A percentile compares a stretch with the other conserved stretches of the same genome.
phyloP scores from a whole-genome alignment of 2,797 vertebrate species.

The Rhadinocentrus ornatus region DNA sequence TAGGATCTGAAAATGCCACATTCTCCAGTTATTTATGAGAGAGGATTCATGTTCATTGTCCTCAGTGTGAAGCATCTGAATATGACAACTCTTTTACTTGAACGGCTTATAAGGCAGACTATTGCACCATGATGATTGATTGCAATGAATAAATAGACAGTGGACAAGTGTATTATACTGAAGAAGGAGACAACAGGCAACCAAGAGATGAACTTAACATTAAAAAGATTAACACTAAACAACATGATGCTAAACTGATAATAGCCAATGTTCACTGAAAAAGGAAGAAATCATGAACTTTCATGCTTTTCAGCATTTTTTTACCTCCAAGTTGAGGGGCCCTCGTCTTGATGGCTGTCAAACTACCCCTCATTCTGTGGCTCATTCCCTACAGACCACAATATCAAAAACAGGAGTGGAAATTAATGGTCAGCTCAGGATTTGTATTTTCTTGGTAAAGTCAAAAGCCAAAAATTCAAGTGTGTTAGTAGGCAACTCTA shows the following conservation, averaged over 20 bases:
- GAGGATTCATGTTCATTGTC: background rate
- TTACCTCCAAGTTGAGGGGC: constrained; percentile 96
- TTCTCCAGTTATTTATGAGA: background rate
- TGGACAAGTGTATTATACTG: background rate
- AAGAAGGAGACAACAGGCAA: background rate
- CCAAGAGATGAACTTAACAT: background rate
- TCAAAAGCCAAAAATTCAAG: background rate
- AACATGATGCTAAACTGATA: background rate
- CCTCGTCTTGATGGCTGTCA: constrained; percentile 92
- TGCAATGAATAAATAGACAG: background rate
- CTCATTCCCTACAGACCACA: constrained; percentile 86
- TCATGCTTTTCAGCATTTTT: background rate
- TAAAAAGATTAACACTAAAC: background rate
- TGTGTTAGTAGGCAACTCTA: accelerated
- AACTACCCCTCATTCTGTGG: constrained; percentile 91
- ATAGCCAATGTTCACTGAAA: background rate
- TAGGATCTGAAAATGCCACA: background rate
- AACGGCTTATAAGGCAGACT: background rate
- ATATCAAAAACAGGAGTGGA: background rate
- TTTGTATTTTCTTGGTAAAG: background rate
- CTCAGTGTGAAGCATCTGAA: background rate
- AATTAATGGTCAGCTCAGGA: background rate
- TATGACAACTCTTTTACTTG: background rate
- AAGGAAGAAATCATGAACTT: background rate
- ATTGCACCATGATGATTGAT: background rate